Percentiles rank a stretch among this genome's conserved stretches.
These are phyloP conservation scores for Coptotermes formosanus DNA, from an alignment of 1,140 invertebrate species.

Conservation along the genomic window DNA sequence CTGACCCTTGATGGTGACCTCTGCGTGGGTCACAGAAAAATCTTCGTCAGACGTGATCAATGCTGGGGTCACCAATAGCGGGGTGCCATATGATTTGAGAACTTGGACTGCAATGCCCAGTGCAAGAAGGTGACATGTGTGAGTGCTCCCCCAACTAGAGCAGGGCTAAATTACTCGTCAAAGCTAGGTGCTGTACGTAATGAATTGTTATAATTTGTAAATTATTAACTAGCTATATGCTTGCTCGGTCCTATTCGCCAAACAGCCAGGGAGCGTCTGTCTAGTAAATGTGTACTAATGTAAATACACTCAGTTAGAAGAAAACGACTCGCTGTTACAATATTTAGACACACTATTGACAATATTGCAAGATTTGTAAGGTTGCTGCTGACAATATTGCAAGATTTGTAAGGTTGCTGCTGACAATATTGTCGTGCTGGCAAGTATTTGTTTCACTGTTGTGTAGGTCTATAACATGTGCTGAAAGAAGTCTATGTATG, in stretches of 20 bases:
- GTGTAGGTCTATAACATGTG: not conserved
- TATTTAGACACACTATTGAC: not conserved
- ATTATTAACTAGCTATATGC: not conserved
- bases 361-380: not conserved
- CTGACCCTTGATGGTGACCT: constrained; percentile 30
- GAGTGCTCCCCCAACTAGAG: not conserved
- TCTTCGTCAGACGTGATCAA: not conserved
- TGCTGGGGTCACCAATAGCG: not conserved
- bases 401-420: not conserved
- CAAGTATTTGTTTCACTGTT: not conserved
- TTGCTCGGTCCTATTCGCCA: not conserved
- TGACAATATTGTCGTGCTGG: not conserved
- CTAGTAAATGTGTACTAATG: not conserved
- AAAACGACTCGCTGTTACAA: not conserved
- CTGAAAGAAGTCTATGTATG: not conserved
- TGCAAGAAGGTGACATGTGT: not conserved
- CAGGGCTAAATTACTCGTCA: not conserved
- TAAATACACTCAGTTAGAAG: not conserved
- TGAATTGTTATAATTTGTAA: not conserved
- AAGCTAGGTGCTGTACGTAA: too few species aligned
- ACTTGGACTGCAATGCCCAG: not conserved
- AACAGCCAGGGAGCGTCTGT: too few species aligned
- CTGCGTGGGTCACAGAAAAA: constrained; percentile 11
- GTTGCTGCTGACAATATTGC: not conserved
- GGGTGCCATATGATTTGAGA: not conserved